These are phyloP conservation scores for Perca flavescens DNA, from an alignment of 2,113 vertebrate species.

Conservation along the genomic window DNA sequence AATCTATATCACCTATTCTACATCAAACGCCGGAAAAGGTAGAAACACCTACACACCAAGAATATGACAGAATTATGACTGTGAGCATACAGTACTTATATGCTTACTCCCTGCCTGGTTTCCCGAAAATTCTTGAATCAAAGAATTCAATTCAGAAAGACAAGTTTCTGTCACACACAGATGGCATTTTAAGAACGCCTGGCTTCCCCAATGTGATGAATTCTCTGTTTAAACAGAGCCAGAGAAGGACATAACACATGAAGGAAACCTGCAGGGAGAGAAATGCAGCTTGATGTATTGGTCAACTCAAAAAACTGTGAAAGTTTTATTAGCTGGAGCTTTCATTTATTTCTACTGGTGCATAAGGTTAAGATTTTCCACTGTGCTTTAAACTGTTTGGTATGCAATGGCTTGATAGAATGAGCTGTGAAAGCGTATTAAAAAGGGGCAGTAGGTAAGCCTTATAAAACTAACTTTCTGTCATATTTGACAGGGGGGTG, in stretches of 20 bases:
- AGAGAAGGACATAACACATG: not conserved
- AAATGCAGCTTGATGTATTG: not conserved
- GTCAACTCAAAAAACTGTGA: not conserved
- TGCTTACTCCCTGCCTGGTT: no score
- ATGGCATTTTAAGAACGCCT: not conserved
- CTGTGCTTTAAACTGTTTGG: not conserved
- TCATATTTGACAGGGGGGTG: no score
- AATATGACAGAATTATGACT: no score
- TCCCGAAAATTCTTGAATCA: no score
- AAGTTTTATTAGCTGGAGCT: not conserved
- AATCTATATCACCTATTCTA: not conserved
- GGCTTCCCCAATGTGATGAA: not conserved
- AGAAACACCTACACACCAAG: no score
- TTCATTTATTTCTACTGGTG: not conserved
- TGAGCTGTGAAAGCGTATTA: no score
- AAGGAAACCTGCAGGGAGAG: not conserved
- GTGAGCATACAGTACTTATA: no score
- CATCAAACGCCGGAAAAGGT: not conserved
- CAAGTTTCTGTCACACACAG: no score
- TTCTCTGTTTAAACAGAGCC: constrained; percentile 11
- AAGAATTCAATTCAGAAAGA: no score
- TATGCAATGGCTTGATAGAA: no score
- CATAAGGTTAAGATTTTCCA: not conserved
- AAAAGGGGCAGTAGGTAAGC: no score
- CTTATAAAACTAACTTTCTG: no score